Evolutionary conservation across 2,113 vertebrate genomes (phyloP), one percentile per base, ranked within the genome.

Genomic region (Canis aureus): DNA sequence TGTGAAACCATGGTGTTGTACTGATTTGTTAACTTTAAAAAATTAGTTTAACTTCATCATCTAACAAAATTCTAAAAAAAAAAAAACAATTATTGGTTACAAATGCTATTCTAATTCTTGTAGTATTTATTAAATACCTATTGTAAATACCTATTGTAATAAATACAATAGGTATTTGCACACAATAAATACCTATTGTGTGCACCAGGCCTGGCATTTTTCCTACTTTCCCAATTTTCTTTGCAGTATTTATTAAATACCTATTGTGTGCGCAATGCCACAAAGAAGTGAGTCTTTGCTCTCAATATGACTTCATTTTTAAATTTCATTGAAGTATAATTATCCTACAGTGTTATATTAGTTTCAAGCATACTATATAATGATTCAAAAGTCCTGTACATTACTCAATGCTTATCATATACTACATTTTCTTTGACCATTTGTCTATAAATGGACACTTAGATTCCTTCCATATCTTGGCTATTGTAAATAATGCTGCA

Each of bases 31-130:
- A 83, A 59, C 60, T 95, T 71, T 57, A 49, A 74, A 92, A 94
- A 80, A 43, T 85, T 88, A 81, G 2, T 20, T 76, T 60, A 59
- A 66, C 2, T n/a, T 92, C 8, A 73, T 84, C 60, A 69, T 25
- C 88, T 89, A 93, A 66, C 20, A 94, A 60, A 91, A 66, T 85
- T 73, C 8, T 55, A 84, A 8, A 57, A 93, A 89, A 93, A 35
- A 29, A 16, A 43, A 43, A 43, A 6, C 38, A 87, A 76, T 71
- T 92, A 79, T 12, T 80, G 19, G 11, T 80, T 62, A 83, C 7
- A 95, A 90, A 80, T 84, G 29, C 10, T 35, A 57, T 85, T 94
- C 53, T 89, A 19, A 74, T 60, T 62, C 57, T 92, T 89, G 9
- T 8, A 87, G 49, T 94, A 57, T 57, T 74, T 92, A 57, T 51